Conservation (phyloP, 2,113 vertebrate genomes). For the Hystrix cristata region DNA sequence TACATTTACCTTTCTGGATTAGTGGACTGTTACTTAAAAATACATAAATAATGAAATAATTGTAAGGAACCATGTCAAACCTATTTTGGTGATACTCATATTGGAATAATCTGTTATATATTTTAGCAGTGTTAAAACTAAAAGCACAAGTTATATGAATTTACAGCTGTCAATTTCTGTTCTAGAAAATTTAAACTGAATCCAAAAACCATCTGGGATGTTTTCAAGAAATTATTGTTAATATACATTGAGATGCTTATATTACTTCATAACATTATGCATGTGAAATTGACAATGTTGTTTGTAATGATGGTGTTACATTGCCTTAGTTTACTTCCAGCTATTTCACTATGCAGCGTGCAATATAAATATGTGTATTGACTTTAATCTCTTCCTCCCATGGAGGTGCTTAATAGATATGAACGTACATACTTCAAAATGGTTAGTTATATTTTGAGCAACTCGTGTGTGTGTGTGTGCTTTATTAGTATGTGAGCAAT, state of each 20-base stretch:
- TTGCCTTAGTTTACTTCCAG: constrained; percentile 7
- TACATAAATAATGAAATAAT: background rate
- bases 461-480: background rate
- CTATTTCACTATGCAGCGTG: background rate
- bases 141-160: background rate
- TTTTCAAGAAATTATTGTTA: background rate
- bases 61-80: background rate
- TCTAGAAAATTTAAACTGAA: background rate
- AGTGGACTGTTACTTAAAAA: background rate
- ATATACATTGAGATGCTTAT: background rate
- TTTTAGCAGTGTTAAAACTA: background rate
- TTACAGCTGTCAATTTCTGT: background rate
- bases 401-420: background rate
- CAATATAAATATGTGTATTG: background rate
- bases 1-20: background rate
- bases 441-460: background rate
- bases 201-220: background rate
- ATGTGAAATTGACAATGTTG: constrained; percentile 38
- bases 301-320: background rate
- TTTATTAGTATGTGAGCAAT: background rate
- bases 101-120: background rate
- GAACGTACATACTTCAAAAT: background rate
- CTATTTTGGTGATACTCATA: background rate
- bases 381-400: background rate
- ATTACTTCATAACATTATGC: background rate